phyloP scores from a whole-genome alignment of 2,888 invertebrate genomes.

The Mythimna lalbum region DNA sequence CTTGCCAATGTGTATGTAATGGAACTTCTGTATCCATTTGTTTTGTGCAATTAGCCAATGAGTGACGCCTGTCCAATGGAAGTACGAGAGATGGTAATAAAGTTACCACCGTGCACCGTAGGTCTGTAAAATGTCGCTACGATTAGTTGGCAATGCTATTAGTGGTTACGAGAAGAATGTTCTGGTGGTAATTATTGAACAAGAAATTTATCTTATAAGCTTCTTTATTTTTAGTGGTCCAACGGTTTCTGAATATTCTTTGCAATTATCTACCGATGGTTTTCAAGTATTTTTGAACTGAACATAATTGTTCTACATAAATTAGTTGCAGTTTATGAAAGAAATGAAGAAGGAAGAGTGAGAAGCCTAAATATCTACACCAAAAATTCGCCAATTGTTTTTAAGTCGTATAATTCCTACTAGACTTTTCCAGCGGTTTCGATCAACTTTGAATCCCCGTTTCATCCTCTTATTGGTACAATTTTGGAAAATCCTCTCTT shows the following conservation, averaged over 20 bases:
- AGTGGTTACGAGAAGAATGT: conserved; percentile 31
- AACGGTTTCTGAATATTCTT: background rate
- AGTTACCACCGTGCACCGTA: conserved; percentile 52
- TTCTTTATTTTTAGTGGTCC: background rate
- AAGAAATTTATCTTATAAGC: background rate
- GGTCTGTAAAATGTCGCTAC: conserved; percentile 42
- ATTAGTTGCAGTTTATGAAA: too few relatives aligned
- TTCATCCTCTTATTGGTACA: too few relatives aligned
- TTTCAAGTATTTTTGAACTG: background rate
- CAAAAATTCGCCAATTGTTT: too few relatives aligned
- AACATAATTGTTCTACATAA: too few relatives aligned
- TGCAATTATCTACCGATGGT: background rate
- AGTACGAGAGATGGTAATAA: conserved; percentile 69
- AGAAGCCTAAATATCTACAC: too few relatives aligned
- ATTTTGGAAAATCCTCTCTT: too few relatives aligned
- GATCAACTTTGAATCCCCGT: too few relatives aligned
- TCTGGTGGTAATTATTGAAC: conserved; percentile 1
- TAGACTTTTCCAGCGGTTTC: too few relatives aligned
- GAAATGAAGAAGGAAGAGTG: too few relatives aligned
- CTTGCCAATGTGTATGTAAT: too few relatives aligned
- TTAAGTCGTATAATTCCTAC: too few relatives aligned
- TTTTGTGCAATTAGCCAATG: conserved; percentile 20
- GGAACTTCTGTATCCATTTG: background rate
- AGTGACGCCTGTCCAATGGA: conserved; percentile 64
- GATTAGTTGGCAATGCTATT: conserved; percentile 11